phyloP scores from a whole-genome alignment of 2,888 invertebrate genomes.

The Octonoba sinensis region DNA sequence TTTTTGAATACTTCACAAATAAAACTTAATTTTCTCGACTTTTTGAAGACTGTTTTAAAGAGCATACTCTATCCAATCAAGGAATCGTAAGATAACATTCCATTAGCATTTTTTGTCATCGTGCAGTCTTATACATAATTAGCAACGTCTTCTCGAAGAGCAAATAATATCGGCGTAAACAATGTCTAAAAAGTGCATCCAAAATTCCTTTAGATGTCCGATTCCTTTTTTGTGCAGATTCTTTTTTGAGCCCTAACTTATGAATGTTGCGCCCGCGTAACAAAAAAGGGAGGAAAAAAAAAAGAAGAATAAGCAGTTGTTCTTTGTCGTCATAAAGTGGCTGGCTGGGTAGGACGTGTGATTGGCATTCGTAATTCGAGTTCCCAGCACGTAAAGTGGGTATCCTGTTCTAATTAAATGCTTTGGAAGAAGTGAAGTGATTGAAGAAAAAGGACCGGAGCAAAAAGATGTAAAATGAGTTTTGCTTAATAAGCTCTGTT shows the following conservation, averaged over 20 bases:
- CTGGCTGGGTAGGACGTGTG: constrained; percentile 29
- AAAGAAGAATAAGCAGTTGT: background rate
- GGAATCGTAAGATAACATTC: no score
- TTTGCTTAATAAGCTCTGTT: constrained; percentile 57
- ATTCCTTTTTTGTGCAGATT: constrained; percentile 3
- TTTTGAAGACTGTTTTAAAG: no score
- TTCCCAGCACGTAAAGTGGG: constrained; percentile 24
- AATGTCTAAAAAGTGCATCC: constrained; percentile 40
- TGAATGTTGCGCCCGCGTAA: constrained; percentile 19
- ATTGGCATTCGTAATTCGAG: constrained; percentile 48
- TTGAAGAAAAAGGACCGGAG: constrained; percentile 15
- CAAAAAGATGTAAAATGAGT: constrained; percentile 64
- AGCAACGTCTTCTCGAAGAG: background rate
- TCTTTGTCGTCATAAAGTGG: constrained; percentile 49
- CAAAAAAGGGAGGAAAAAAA: no score
- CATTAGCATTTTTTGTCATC: no score
- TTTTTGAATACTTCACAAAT: no score
- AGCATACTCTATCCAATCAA: no score
- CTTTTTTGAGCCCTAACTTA: background rate
- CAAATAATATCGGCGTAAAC: constrained; percentile 35
- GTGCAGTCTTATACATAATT: no score
- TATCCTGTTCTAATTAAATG: constrained; percentile 51
- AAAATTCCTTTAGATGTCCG: constrained; percentile 8
- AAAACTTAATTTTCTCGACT: no score
- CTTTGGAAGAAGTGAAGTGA: constrained; percentile 27